phyloP scores from a whole-genome alignment of 53 echinoderm and acorn worm genomes.

The Mesocentrotus franciscanus region DNA sequence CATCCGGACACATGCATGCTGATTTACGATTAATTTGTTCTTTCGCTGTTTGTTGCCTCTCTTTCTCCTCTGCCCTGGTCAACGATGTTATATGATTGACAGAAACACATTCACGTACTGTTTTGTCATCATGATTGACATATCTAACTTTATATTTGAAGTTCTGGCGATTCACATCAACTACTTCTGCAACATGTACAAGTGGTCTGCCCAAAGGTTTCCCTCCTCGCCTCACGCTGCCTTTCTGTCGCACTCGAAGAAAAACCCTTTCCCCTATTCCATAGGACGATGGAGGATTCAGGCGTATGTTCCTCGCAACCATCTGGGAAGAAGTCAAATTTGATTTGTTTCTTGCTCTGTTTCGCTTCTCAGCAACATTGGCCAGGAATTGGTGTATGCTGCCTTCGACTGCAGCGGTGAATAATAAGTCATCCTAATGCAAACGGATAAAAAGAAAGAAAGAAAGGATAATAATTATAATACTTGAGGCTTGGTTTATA shows the following conservation, averaged over 20 bases:
- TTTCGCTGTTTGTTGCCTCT: neutral
- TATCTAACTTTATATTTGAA: constrained; percentile 32
- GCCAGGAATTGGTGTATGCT: too few species aligned
- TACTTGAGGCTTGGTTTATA: too few species aligned
- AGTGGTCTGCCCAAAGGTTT: neutral
- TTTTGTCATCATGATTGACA: neutral
- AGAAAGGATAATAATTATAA: too few species aligned
- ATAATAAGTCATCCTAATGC: too few species aligned
- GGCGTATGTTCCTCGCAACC: neutral
- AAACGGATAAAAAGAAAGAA: too few species aligned
- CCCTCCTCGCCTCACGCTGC: neutral
- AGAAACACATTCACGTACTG: neutral
- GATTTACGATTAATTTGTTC: neutral
- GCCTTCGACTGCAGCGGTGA: too few species aligned
- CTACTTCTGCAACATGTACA: neutral
- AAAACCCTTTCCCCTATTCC: constrained; percentile 16
- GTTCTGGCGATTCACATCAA: neutral
- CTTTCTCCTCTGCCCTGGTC: neutral
- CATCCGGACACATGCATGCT: neutral
- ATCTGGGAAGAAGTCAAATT: neutral
- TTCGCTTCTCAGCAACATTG: too few species aligned
- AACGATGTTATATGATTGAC: constrained; percentile 19
- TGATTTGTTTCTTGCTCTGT: too few species aligned
- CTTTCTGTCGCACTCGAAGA: neutral
- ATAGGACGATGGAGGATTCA: constrained; percentile 24